Conservation (phyloP, 2,888 invertebrate species). For the Sycophila texana region DNA sequence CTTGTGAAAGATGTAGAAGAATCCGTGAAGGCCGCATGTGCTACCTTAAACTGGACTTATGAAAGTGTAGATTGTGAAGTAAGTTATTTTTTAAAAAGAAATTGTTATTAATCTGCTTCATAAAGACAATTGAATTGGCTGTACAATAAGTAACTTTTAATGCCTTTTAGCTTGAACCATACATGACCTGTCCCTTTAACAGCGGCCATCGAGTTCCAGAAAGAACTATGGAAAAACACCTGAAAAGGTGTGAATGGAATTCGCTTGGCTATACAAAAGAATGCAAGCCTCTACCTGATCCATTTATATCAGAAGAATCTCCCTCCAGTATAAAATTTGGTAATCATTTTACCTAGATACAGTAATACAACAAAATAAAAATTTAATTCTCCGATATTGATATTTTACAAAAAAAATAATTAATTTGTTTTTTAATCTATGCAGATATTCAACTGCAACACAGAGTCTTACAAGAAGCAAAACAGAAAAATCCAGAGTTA, state of each 20-base stretch:
- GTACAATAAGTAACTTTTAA: background rate
- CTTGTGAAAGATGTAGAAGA: slow-evolving; percentile 60
- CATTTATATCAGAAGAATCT: slow-evolving; percentile 64
- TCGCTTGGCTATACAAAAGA: slow-evolving; percentile 75
- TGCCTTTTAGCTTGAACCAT: slow-evolving; percentile 63
- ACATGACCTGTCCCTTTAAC: slow-evolving; percentile 76
- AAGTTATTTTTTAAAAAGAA: slow-evolving; percentile 42
- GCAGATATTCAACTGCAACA: slow-evolving; percentile 76
- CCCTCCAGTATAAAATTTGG: slow-evolving; percentile 68
- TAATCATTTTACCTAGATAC: slow-evolving; percentile 27
- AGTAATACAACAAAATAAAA: no score
- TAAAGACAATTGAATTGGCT: slow-evolving; percentile 3
- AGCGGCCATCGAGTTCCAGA: slow-evolving; percentile 75
- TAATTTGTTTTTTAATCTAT: slow-evolving; percentile 60
- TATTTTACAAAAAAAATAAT: background rate
- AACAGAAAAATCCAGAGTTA: slow-evolving; percentile 64
- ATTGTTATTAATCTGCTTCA: background rate
- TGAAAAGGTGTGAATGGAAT: slow-evolving; percentile 76
- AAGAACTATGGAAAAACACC: slow-evolving; percentile 73
- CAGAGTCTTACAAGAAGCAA: slow-evolving; percentile 66
- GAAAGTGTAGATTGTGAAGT: slow-evolving; percentile 62
- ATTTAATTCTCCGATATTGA: background rate
- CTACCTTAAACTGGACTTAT: slow-evolving; percentile 62
- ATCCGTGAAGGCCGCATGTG: slow-evolving; percentile 59
- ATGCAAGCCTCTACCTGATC: slow-evolving; percentile 76